Evolutionary conservation across 2,888 invertebrate genomes (phyloP), one percentile per base, ranked within the genome.

Genomic region (Yponomeuta evonymella): DNA sequence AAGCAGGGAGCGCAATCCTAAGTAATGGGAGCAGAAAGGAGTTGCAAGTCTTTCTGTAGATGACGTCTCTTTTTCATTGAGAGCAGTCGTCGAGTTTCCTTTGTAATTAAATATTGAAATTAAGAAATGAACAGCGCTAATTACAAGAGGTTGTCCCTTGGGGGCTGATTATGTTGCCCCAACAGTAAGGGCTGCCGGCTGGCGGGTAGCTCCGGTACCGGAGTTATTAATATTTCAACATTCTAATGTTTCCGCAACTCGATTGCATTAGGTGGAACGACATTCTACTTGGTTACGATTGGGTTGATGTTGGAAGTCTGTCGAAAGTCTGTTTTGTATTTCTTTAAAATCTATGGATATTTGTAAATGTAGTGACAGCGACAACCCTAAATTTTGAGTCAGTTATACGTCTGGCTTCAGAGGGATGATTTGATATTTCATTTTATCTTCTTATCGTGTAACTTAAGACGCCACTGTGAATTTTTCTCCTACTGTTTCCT

Each of bases 81-180:
- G 74, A 82, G 87, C 89, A 91, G 86, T 91, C 89, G 81, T 91
- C 88, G 91, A 90, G 90, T 91, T 91, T 91, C 92, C 92, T 92
- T 92, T 90, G 92, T 93, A 93, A 93, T 93, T 93, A 93, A 93
- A 93, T 92, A 93, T 93, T 93, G 92, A 92, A 93, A 93, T 93
- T 93, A 93, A 93, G 93, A 93, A 93, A 93, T 92, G 92, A 93
- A 91, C 92, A 92, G 91, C 92, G 89, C 91, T 92, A 92, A 93
- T 92, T 93, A 92, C 89, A 85, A 84, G 90, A 88, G 91, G 87
- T 88, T 90, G 92, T 92, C 93, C 92, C 93, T 90, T 76, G 89
- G 79, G 93, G 92, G 88, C 87, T 89, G 88, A 89, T 90, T 89
- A 86, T 82, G 85, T 85, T 84, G 84, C 86, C 87, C 88, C 82